phyloP scores from a whole-genome alignment of 2,113 vertebrate species.

The Ailurus styani region DNA sequence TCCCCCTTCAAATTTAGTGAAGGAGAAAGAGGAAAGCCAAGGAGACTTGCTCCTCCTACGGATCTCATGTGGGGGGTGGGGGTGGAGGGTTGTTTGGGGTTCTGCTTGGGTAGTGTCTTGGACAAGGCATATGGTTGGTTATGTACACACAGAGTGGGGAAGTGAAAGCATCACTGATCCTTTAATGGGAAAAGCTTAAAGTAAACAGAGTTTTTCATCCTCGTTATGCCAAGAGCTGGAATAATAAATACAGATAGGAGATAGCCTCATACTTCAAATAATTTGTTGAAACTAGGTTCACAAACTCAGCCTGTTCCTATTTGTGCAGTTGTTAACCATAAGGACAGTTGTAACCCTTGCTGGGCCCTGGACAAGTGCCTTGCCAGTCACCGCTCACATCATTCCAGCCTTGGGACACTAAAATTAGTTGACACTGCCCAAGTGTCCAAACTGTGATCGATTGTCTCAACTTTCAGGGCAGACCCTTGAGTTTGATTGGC shows the following conservation, averaged over 20 bases:
- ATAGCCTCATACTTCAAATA: slow-evolving; percentile 82
- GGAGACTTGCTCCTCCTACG: neutral
- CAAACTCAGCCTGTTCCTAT: slow-evolving; percentile 79
- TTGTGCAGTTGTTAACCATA: slow-evolving; percentile 87
- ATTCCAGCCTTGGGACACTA: slow-evolving; percentile 65
- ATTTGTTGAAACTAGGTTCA: slow-evolving; percentile 77
- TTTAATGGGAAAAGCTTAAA: slow-evolving; percentile 71
- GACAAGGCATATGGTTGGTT: neutral
- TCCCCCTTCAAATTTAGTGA: neutral
- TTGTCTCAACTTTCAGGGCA: slow-evolving; percentile 71
- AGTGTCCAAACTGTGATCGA: slow-evolving; percentile 72
- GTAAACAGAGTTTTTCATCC: slow-evolving; percentile 79
- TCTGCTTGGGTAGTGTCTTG: neutral
- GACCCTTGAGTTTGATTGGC: slow-evolving; percentile 72
- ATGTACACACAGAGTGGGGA: neutral
- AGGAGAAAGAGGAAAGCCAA: neutral
- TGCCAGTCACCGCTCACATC: slow-evolving; percentile 78
- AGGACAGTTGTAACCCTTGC: slow-evolving; percentile 78
- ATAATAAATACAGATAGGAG: slow-evolving; percentile 85
- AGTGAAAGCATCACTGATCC: slow-evolving; percentile 39
- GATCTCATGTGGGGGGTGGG: neutral
- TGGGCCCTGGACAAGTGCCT: slow-evolving; percentile 79
- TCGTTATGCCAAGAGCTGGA: slow-evolving; percentile 72
- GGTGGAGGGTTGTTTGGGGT: neutral
- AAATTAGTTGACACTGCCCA: slow-evolving; percentile 77